Conservation (phyloP, 2,888 invertebrate species). For the Toxonevra muliebris region DNA sequence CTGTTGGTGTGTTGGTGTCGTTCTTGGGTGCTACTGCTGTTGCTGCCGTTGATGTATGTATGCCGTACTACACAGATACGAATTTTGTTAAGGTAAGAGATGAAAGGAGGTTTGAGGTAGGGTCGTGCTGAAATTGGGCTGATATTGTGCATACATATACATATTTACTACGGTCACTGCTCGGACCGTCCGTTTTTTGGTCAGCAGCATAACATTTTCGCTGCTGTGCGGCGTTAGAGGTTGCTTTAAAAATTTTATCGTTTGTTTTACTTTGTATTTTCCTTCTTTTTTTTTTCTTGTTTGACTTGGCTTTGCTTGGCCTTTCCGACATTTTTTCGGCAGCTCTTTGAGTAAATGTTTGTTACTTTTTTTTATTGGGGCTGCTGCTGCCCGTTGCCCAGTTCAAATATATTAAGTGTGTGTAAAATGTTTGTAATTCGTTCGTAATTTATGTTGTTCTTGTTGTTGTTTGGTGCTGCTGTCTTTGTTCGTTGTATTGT, state of each 20-base stretch:
- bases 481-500: neutral
- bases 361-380: neutral
- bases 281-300: too few species aligned
- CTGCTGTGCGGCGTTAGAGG: constrained; percentile 5
- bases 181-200: neutral
- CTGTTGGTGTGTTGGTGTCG: neutral
- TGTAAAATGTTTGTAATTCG: constrained; percentile 19
- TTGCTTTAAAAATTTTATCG: constrained; percentile 11
- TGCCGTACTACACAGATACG: neutral
- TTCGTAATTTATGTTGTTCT: neutral
- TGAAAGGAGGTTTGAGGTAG: too few species aligned
- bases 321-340: too few species aligned
- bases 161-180: too few species aligned
- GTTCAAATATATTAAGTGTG: constrained; percentile 15
- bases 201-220: neutral
- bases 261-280: neutral
- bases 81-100: too few species aligned
- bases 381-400: neutral
- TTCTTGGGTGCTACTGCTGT: neutral
- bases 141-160: too few species aligned
- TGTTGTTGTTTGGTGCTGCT: too few species aligned
- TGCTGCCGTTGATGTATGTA: neutral
- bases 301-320: too few species aligned
- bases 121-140: too few species aligned
- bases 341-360: too few species aligned